Percentiles rank a stretch among this genome's conserved stretches.
Conservation (phyloP, 2,888 invertebrate species). For the Halocaridina rubra region DNA sequence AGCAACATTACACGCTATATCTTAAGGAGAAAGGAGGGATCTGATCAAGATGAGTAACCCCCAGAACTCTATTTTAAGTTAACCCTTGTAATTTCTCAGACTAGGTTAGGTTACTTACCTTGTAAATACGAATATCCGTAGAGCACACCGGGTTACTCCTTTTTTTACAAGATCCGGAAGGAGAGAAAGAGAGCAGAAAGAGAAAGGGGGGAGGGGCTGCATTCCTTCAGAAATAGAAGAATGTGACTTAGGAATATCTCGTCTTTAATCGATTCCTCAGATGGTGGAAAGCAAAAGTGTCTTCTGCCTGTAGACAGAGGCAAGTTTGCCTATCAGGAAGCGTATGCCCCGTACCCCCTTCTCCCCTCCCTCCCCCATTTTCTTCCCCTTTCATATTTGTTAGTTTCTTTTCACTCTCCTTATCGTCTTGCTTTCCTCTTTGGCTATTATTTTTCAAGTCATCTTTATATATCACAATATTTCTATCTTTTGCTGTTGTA, state of each 20-base stretch:
- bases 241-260: neutral
- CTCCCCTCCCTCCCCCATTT: neutral
- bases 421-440: neutral
- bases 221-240: neutral
- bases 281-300: neutral
- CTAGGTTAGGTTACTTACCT: no score
- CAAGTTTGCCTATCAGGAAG: neutral
- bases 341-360: neutral
- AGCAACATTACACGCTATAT: no score
- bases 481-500: no score
- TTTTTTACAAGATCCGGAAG: no score
- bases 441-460: no score
- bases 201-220: neutral
- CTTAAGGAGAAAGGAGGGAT: no score
- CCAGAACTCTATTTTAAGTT: no score
- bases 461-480: no score
- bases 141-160: no score
- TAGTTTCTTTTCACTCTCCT: neutral
- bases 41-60: no score
- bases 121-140: no score
- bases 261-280: neutral
- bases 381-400: neutral
- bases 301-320: neutral
- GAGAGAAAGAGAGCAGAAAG: neutral
- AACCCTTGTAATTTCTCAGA: no score